Percentiles rank a stretch among this genome's conserved stretches.
phyloP scores from a whole-genome alignment of 2,888 invertebrate species.

The Drymonia ruficornis region DNA sequence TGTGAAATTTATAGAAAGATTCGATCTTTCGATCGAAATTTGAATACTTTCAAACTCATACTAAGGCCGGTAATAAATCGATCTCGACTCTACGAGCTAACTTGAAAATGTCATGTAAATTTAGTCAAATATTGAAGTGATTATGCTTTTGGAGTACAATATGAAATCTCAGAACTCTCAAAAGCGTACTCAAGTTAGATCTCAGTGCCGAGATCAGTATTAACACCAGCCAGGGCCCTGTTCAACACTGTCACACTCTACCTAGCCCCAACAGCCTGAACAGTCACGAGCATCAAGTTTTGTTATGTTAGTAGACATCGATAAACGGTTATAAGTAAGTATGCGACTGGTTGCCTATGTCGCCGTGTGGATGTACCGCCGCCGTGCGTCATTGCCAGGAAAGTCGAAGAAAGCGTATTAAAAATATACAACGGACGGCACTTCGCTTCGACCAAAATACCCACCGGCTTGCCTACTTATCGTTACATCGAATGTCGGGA shows the following conservation, averaged over 20 bases:
- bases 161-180: too few relatives aligned
- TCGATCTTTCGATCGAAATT: not conserved
- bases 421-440: conserved; percentile 61
- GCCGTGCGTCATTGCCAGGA: conserved; percentile 76
- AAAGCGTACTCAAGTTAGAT: too few relatives aligned
- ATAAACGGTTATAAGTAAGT: conserved; percentile 70
- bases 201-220: too few relatives aligned
- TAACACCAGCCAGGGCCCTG: too few relatives aligned
- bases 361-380: conserved; percentile 59
- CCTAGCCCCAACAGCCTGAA: conserved; percentile 78
- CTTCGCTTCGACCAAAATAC: conserved; percentile 71
- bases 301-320: conserved; percentile 84
- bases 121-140: too few relatives aligned
- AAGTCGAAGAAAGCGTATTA: conserved; percentile 56
- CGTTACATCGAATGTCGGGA: conserved; percentile 44
- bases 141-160: too few relatives aligned
- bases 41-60: too few relatives aligned
- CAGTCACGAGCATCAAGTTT: conserved; percentile 73
- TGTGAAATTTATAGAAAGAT: conserved; percentile 12
- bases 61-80: too few relatives aligned
- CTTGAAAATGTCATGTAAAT: too few relatives aligned
- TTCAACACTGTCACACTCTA: conserved; percentile 61
- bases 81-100: too few relatives aligned
- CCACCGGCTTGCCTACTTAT: conserved; percentile 49
- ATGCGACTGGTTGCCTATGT: conserved; percentile 58